phyloP scores from a whole-genome alignment of 2,797 vertebrate species.

The Adelosebastes latens region DNA sequence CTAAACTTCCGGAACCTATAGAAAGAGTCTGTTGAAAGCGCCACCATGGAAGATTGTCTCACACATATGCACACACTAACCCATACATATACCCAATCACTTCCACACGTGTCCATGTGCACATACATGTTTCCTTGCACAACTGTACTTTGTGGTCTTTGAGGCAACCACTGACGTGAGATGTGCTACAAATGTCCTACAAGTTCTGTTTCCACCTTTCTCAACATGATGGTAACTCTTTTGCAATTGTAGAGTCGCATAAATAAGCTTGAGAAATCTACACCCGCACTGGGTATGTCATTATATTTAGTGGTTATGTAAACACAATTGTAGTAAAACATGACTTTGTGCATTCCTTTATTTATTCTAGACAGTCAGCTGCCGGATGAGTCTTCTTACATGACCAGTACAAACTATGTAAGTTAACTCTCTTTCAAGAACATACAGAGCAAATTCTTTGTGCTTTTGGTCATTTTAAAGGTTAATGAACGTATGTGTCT shows the following conservation, averaged over 20 bases:
- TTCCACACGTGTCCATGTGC: not conserved
- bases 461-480: not conserved
- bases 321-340: not conserved
- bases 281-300: not conserved
- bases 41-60: not conserved
- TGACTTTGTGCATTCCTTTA: not conserved
- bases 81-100: not conserved
- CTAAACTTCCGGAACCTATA: not conserved
- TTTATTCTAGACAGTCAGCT: slow-evolving; percentile 24
- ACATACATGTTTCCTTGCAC: slow-evolving; percentile 11
- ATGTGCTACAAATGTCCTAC: not conserved
- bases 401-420: not conserved
- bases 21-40: not conserved
- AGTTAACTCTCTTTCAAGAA: not conserved
- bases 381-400: not conserved
- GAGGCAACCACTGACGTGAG: not conserved
- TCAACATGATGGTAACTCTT: not conserved
- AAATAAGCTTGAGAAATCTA: not conserved
- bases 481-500: slow-evolving; percentile 13
- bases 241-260: not conserved
- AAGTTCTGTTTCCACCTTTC: not conserved
- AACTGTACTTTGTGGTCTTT: slow-evolving; percentile 15
- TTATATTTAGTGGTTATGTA: not conserved
- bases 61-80: not conserved
- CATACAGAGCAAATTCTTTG: not conserved